Evolutionary conservation across 2,888 invertebrate genomes (phyloP).

Genomic region (Salticus scenicus): DNA sequence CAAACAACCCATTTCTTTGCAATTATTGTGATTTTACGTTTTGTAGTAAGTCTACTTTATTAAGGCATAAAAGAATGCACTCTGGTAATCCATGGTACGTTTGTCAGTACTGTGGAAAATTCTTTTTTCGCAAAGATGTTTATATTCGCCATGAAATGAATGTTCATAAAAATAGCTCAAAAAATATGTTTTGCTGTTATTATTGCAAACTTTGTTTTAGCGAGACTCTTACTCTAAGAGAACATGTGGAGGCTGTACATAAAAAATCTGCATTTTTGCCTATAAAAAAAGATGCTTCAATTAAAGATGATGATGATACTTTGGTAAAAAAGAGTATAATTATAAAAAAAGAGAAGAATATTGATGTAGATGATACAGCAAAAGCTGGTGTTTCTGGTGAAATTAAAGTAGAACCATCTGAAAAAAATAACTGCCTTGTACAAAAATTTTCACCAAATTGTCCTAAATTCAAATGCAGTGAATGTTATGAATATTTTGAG

Average conservation of each 20-base stretch:
- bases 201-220: constrained; percentile 59
- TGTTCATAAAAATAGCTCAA: constrained; percentile 51
- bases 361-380: too few species aligned
- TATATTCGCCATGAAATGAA: constrained; percentile 63
- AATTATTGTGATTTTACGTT: constrained; percentile 48
- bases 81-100: constrained; percentile 57
- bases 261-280: constrained; percentile 57
- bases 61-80: constrained; percentile 66
- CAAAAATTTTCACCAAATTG: too few species aligned
- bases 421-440: too few species aligned
- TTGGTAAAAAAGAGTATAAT: background rate
- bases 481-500: constrained; percentile 32
- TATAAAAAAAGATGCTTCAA: background rate
- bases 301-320: background rate
- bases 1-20: constrained; percentile 45
- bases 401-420: background rate
- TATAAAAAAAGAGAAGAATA: background rate
- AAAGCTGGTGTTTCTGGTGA: background rate
- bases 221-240: constrained; percentile 26
- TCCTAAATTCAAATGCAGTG: constrained; percentile 38
- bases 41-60: constrained; percentile 59
- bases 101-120: constrained; percentile 66
- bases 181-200: constrained; percentile 55
- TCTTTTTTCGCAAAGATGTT: constrained; percentile 65
- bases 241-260: constrained; percentile 47